phyloP scores from a whole-genome alignment of 2,113 vertebrate genomes.

The Oreochromis niloticus region DNA sequence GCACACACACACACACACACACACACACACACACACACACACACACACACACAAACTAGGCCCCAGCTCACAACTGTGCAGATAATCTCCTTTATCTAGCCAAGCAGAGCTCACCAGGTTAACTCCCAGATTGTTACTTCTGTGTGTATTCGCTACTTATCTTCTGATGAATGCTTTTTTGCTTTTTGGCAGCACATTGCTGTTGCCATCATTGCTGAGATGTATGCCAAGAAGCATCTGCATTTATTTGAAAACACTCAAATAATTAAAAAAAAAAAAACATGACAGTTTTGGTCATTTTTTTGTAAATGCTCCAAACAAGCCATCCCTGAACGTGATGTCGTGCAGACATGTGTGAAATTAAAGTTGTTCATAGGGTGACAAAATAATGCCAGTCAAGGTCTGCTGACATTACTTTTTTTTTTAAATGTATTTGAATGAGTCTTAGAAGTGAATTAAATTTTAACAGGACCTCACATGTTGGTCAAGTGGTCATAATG shows the following conservation, averaged over 20 bases:
- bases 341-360: neutral
- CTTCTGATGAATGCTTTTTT: neutral
- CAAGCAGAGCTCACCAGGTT: conserved; percentile 38
- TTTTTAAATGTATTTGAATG: neutral
- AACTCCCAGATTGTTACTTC: conserved; percentile 42
- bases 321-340: neutral
- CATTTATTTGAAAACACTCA: neutral
- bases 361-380: neutral
- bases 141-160: neutral
- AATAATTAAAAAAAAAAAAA: neutral
- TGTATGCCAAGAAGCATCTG: neutral
- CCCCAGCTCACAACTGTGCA: conserved; percentile 5
- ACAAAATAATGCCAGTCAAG: neutral
- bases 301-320: neutral
- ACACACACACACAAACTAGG: neutral
- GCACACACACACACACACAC: neutral
- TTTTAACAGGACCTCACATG: neutral
- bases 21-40: neutral
- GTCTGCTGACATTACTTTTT: neutral
- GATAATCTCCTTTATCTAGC: conserved; percentile 65
- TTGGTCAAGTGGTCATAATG: neutral
- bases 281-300: neutral
- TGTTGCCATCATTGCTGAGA: neutral
- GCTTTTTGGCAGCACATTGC: conserved; percentile 17
- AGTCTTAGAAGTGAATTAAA: neutral